Conservation (phyloP, 1,140 invertebrate genomes). For the Belonocnema kinseyi region DNA sequence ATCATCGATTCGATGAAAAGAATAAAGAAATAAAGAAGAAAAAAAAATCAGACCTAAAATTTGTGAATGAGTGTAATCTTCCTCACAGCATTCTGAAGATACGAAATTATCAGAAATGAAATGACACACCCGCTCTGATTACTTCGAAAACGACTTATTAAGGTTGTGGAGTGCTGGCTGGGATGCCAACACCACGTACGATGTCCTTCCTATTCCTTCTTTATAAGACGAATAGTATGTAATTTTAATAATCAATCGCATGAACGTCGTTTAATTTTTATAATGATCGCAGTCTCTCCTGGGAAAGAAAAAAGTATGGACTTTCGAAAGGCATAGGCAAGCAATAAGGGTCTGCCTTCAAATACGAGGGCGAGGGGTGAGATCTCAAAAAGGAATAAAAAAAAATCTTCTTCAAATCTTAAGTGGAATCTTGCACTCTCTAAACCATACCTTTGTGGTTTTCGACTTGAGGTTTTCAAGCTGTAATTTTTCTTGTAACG, state of each 20-base stretch:
- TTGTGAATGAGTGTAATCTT: conserved; percentile 58
- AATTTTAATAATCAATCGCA: conserved; percentile 76
- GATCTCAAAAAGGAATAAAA: conserved; percentile 47
- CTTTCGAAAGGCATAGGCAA: conserved; percentile 32
- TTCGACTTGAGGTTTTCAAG: background rate
- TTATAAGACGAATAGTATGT: conserved; percentile 59
- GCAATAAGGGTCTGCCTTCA: conserved; percentile 49
- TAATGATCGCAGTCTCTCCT: conserved; percentile 69
- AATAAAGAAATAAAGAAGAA: conserved; percentile 33
- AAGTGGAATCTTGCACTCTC: background rate
- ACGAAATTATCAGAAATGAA: conserved; percentile 74
- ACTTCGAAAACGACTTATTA: conserved; percentile 74
- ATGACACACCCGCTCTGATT: conserved; percentile 72
- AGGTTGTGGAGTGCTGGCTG: conserved; percentile 51
- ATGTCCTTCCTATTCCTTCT: conserved; percentile 34
- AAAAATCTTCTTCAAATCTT: conserved; percentile 39
- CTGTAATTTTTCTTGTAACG: background rate
- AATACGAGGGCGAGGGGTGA: conserved; percentile 28
- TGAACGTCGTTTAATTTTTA: conserved; percentile 76
- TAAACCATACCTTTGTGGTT: conserved; percentile 13
- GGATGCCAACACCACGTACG: conserved; percentile 29
- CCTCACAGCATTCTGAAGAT: conserved; percentile 51
- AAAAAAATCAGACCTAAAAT: conserved; percentile 46
- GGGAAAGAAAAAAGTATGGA: conserved; percentile 53
- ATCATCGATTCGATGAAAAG: conserved; percentile 11